Evolutionary conservation across 2,888 invertebrate genomes (phyloP), one percentile per base, ranked within the genome.

Genomic region (Aphrophora alni): DNA sequence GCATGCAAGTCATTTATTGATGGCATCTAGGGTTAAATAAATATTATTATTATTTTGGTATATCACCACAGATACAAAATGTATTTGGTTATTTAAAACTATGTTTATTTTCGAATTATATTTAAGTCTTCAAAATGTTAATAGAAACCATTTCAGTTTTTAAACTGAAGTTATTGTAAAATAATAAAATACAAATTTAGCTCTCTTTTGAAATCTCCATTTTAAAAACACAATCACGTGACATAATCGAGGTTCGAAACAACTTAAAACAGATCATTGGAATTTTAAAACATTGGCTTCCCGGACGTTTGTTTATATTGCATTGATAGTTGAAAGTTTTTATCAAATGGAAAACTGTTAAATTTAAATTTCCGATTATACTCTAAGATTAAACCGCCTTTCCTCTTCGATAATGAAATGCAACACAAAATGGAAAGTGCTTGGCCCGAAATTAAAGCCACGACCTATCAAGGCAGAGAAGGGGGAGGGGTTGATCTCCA

Each of bases 381-480:
- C 59, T 59, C 12, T 59, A 59, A 59, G 59, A 59, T 59, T 59
- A 59, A 59, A 59, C 59, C 59, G 21, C 59, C 21, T 59, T 59
- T 44, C 59, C 59, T 21, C 21, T 4, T n/a, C 12, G 59, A 59
- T 59, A 59, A 59, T 59, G 59, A 59, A 44, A 59, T 59, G 21
- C 59, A 59, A 59, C 59, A 59, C 59, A 59, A 59, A 59, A 59
- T 59, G 59, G 59, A 59, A 59, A 59, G 59, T 59, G 59, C 59
- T 59, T 59, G 59, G 59, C 59, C 59, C 21, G 21, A 59, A 59
- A 21, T 59, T 21, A 59, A 59, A 21, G 44, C 44, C 44, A 44
- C 44, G 44, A 44, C 44, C 44, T 44, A 44, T 44, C 59, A n/a
- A 59, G 21, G 59, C 1, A 59, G 21, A 2, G 10, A 8, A 21